Conservation (phyloP, 2,797 vertebrate species). For the Acipenser transmontanus region DNA sequence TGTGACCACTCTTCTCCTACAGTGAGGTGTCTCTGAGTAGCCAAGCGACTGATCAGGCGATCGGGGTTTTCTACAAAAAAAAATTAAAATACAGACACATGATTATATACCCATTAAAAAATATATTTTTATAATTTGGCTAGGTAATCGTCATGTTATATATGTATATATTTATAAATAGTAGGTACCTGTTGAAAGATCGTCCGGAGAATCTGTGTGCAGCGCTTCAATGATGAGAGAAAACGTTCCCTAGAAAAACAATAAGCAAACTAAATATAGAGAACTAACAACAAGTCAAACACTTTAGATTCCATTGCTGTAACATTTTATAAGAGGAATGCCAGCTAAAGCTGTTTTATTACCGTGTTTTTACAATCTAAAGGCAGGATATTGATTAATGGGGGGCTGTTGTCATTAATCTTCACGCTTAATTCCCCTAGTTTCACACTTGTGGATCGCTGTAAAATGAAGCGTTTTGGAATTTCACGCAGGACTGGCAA, state of each 20-base stretch:
- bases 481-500: constrained; percentile 65
- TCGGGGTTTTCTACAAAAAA: constrained; percentile 79
- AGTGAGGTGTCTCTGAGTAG: constrained; percentile 85
- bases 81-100: constrained; percentile 15
- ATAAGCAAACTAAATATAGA: constrained; percentile 34
- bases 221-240: constrained; percentile 96
- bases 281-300: constrained; percentile 32
- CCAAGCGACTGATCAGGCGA: constrained; percentile 84
- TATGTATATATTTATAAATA: neutral
- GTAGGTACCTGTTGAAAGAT: constrained; percentile 85
- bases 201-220: constrained; percentile 85
- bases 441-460: constrained; percentile 57
- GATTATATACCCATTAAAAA: neutral
- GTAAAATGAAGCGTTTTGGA: constrained; percentile 66
- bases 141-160: neutral
- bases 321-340: neutral
- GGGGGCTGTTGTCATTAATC: constrained; percentile 45
- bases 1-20: constrained; percentile 94
- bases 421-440: constrained; percentile 54
- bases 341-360: constrained; percentile 19
- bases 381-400: constrained; percentile 37
- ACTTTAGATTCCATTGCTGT: constrained; percentile 36
- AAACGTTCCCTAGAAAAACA: constrained; percentile 82
- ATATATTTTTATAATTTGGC: constrained; percentile 10
- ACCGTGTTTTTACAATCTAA: constrained; percentile 39